Evolutionary conservation across 2,888 invertebrate species (phyloP), one percentile per base, ranked within the genome.

Genomic region (Tuberolachnus salignus): DNA sequence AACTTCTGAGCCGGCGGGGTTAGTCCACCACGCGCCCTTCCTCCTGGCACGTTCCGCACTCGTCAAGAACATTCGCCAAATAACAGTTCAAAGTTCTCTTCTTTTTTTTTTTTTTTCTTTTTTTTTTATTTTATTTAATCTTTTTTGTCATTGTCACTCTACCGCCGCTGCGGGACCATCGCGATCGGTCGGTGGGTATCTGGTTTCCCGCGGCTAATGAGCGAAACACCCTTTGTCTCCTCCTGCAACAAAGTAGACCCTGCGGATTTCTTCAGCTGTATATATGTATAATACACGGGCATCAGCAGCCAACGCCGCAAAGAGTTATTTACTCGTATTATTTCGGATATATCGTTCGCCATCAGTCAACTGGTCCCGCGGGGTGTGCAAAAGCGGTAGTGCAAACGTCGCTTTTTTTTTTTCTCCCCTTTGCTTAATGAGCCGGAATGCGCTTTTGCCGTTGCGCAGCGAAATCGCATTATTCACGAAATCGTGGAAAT

Each of bases 141-240:
- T 75, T 69, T 75, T 69, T 78, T 69, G 78, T 78, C 69, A 69
- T 59, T 69, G 78, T 78, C 78, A 34, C 3, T 16, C 34, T 21
- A 10, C 49, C 26, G 16, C 26, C 42, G 70, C 6, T n/a, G n/a
- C n/a, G n/a, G n/a, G n/a, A n/a, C 19, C 19, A 19, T 13, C 46
- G 46, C 19, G 9, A 1, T 10, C 67, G 34, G n/a, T 34, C 14
- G 34, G 59, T 61, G 19, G 49, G 55, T 13, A 51, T 67, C 67
- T 69, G 78, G 67, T 78, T 78, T 69, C 59, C 46, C 67, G 59
- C 21, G 67, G 59, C 67, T 78, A 78, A 78, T 69, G 78, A 78
- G 67, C 69, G 78, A 69, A 78, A 67, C 78, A 69, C 78, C 49
- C 67, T 61, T 34, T 46, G 19, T 44, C 14, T 16, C 14, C 8